Base-by-base conservation (phyloP, 2,113 vertebrate species). In the Gavia stellata region DNA sequence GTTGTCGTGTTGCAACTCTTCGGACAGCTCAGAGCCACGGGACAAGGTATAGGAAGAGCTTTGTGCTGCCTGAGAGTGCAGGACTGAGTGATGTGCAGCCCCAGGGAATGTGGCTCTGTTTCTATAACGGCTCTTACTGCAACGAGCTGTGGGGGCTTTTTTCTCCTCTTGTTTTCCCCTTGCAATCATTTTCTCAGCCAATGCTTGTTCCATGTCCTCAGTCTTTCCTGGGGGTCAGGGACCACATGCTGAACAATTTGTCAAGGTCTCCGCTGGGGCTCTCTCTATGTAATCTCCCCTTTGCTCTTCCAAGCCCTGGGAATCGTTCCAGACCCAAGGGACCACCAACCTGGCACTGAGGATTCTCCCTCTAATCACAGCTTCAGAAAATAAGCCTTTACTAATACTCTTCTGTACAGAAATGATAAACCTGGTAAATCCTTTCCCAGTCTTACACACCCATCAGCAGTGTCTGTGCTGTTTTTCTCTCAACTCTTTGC, bases 331-430 rank as follows among this genome's bases (percentile, higher is more conserved):
- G 31, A 44, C 50, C 29, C 40, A 75, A 74, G 38, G 10, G 44
- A 74, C 80, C 31, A 59, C 40, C 40, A 55, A 21, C 7, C 24
- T 1, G 1, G n/a, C 16, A n/a, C 44, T 13, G 16, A 90, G 71
- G 45, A 88, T 47, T 74, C 50, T 90, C 18, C 10, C 25, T 75
- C 34, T 91, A 94, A 95, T 81, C 88, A 96, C 25, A 82, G 72
- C 62, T 91, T 91, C 70, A 85, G 49, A 82, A 94, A 92, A 65
- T 56, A 89, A 92, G 36, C 23, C 40, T 58, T 81, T 94, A 71
- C 44, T 91, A 92, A 90, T 72, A 81, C 65, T 78, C 34, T 55
- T 93, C 77, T 96, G 83, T 45, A 34, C 36, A 52, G 53, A 79
- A 92, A 65, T 42, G 12, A 89, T 82, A 94, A 96, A 89, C 7